Evolutionary conservation across 1,140 invertebrate species (phyloP).

Genomic region (Eumaeus atala): DNA sequence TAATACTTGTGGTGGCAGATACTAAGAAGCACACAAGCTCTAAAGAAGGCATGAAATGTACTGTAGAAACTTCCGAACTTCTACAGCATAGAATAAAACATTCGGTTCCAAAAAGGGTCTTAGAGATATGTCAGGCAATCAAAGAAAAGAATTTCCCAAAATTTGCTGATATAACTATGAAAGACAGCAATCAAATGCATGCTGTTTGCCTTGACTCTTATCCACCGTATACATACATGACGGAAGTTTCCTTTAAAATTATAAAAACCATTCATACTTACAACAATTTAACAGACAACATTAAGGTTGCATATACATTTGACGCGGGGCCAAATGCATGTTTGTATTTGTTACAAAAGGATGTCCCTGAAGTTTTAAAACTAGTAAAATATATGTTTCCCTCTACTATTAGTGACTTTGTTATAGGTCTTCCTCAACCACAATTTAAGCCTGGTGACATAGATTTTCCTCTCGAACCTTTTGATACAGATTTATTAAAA

Average conservation of each 20-base stretch:
- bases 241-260: conserved; percentile 88
- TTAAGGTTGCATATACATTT: conserved; percentile 94
- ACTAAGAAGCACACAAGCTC: conserved; percentile 90
- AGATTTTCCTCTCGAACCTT: conserved; percentile 50
- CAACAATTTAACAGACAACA: conserved; percentile 79
- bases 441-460: conserved; percentile 32
- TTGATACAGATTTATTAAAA: conserved; percentile 78
- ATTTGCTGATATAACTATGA: conserved; percentile 97
- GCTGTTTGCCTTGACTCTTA: conserved; percentile 95
- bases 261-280: conserved; percentile 87
- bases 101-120: conserved; percentile 83
- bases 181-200: conserved; percentile 98
- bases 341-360: conserved; percentile 87
- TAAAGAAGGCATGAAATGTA: conserved; percentile 92
- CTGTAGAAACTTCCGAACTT: conserved; percentile 88
- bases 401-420: conserved; percentile 56
- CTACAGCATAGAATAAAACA: conserved; percentile 83
- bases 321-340: conserved; percentile 98
- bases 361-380: conserved; percentile 80
- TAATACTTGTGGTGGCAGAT: conserved; percentile 94
- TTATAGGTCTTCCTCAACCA: conserved; percentile 38
- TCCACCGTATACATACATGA: conserved; percentile 96
- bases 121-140: conserved; percentile 86
- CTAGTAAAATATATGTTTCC: conserved; percentile 85
- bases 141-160: conserved; percentile 84